Conservation (phyloP, 92 coral and sea anemone species). For the Epizoanthus rinbou region DNA sequence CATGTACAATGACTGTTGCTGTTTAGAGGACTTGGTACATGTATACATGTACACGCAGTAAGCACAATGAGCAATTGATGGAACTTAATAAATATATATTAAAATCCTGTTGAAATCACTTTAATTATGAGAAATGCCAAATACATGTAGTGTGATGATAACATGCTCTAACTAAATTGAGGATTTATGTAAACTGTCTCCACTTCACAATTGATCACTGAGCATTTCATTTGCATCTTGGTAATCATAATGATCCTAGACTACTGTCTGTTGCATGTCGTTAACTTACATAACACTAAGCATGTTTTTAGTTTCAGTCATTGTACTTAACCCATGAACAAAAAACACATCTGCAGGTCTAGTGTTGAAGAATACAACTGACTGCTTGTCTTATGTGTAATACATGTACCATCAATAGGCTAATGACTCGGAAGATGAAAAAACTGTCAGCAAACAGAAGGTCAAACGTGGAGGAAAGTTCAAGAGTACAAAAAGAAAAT, state of each 20-base stretch:
- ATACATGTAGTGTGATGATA: background rate
- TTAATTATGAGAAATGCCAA: too few relatives aligned
- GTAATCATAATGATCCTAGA: too few relatives aligned
- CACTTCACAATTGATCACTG: too few relatives aligned
- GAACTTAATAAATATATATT: too few relatives aligned
- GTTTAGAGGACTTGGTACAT: too few relatives aligned
- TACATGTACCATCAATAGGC: conserved; percentile 10
- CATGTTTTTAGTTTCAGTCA: background rate
- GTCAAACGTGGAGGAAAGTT: conserved; percentile 78
- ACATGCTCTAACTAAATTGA: background rate
- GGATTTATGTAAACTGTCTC: background rate
- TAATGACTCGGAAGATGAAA: conserved; percentile 67
- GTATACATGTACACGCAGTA: too few relatives aligned
- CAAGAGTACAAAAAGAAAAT: conserved; percentile 81
- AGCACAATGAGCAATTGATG: too few relatives aligned
- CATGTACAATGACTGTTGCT: too few relatives aligned
- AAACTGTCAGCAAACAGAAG: conserved; percentile 55
- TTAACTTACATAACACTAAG: background rate
- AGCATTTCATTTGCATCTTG: too few relatives aligned
- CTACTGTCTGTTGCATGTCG: background rate
- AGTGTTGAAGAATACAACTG: background rate
- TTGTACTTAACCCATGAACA: background rate
- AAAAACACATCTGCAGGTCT: background rate
- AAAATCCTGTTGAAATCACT: too few relatives aligned
- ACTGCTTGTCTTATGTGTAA: background rate